These are phyloP conservation scores for Cynocephalus volans DNA, from an alignment of 2,113 vertebrate genomes.

Conservation along the genomic window DNA sequence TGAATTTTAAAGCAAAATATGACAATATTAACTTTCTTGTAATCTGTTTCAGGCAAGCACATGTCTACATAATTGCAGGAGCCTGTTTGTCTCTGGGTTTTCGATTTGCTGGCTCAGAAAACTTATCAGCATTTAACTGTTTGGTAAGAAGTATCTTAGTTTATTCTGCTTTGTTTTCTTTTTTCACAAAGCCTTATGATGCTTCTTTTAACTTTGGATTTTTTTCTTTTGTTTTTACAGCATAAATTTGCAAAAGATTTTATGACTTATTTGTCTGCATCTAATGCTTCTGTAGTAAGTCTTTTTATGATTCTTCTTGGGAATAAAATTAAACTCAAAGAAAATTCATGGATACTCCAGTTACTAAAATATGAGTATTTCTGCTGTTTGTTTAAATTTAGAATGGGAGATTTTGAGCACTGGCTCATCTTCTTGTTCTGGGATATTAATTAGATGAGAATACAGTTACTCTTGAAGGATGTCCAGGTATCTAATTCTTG, in stretches of 20 bases:
- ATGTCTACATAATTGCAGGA: constrained; percentile 98
- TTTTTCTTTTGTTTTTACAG: constrained; percentile 85
- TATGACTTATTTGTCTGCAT: constrained; percentile 95
- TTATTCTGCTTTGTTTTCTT: constrained; percentile 11
- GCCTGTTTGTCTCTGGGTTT: constrained; percentile 97
- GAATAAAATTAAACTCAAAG: constrained; percentile 65
- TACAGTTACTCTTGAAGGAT: neutral
- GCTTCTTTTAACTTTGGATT: constrained; percentile 54
- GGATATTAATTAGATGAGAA: constrained; percentile 20
- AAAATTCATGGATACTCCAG: neutral
- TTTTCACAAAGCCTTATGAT: constrained; percentile 38
- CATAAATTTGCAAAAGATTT: constrained; percentile 97
- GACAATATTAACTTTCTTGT: neutral
- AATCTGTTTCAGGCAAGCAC: constrained; percentile 93
- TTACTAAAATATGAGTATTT: constrained; percentile 5
- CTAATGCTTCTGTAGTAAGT: constrained; percentile 95
- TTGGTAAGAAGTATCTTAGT: constrained; percentile 89
- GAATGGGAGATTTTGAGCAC: neutral
- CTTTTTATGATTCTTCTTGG: constrained; percentile 58
- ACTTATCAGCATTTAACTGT: constrained; percentile 97
- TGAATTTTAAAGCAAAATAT: constrained; percentile 58
- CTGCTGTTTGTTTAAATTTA: constrained; percentile 26
- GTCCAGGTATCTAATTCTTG: neutral
- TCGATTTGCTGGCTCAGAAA: constrained; percentile 97
- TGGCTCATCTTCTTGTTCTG: constrained; percentile 40